A percentile compares a stretch with the other conserved stretches of the same genome.
These are phyloP conservation scores for Zoanthus sociatus DNA, from an alignment of 92 coral and sea anemone species.

Conservation along the genomic window DNA sequence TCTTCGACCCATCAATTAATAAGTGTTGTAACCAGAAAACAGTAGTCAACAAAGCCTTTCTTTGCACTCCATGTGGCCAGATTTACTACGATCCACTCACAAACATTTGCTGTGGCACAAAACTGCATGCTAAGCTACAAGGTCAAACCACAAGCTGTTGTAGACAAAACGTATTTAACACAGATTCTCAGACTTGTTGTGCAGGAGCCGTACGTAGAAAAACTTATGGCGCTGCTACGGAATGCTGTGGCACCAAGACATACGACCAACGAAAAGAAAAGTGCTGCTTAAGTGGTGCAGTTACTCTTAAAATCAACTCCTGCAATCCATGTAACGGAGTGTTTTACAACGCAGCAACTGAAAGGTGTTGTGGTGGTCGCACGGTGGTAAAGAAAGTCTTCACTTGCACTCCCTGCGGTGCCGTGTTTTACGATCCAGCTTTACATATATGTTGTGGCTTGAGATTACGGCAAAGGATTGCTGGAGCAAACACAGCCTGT, in stretches of 20 bases:
- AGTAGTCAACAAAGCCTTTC: neutral
- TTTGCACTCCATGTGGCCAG: constrained; percentile 24
- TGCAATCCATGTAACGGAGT: too few species aligned
- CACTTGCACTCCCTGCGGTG: constrained; percentile 13
- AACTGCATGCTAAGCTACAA: neutral
- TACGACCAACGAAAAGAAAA: constrained; percentile 24
- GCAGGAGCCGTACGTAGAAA: too few species aligned
- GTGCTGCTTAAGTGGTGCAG: constrained; percentile 9
- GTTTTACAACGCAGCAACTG: too few species aligned
- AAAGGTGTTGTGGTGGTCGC: constrained; percentile 15
- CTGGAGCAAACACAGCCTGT: neutral
- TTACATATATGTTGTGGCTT: neutral
- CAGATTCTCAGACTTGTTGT: too few species aligned
- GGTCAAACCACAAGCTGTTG: too few species aligned
- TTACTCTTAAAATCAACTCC: constrained; percentile 25
- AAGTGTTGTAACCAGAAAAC: constrained; percentile 14
- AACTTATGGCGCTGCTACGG: too few species aligned
- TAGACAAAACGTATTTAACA: too few species aligned
- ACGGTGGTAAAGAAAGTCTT: neutral
- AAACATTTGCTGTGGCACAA: constrained; percentile 27
- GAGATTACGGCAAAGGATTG: too few species aligned
- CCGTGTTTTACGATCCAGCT: constrained; percentile 3
- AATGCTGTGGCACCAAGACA: constrained; percentile 13
- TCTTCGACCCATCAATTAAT: constrained; percentile 32
- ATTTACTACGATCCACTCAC: constrained; percentile 25